Conservation (phyloP, 1,140 invertebrate species). For the Lysiphlebus fabarum region DNA sequence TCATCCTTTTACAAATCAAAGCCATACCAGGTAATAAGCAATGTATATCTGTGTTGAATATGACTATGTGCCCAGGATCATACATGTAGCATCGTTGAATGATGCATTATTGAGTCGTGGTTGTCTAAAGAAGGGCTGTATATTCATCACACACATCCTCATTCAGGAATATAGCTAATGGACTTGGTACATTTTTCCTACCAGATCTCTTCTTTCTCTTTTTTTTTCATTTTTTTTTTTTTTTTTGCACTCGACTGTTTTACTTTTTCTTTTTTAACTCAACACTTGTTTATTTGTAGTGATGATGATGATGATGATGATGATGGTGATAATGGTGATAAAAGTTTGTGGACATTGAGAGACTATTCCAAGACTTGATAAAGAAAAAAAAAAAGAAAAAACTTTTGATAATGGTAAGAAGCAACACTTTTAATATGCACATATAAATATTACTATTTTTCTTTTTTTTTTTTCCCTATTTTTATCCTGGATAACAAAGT, state of each 20-base stretch:
- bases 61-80: conserved; percentile 29
- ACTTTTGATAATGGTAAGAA: background rate
- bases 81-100: conserved; percentile 35
- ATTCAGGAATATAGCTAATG: conserved; percentile 40
- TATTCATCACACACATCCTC: conserved; percentile 47
- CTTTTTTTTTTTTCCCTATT: too few species aligned
- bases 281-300: background rate
- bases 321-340: background rate
- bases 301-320: conserved; percentile 2
- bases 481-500: too few species aligned
- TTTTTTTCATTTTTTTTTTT: conserved; percentile 25
- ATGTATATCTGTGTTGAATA: conserved; percentile 23
- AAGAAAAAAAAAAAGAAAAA: too few species aligned
- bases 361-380: conserved; percentile 42
- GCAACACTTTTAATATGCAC: background rate
- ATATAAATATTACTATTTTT: too few species aligned
- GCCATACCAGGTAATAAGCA: conserved; percentile 47
- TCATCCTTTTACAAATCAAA: conserved; percentile 47
- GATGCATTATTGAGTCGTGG: conserved; percentile 52
- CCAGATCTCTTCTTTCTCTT: conserved; percentile 28
- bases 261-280: conserved; percentile 6
- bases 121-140: conserved; percentile 34
- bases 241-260: conserved; percentile 17
- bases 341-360: conserved; percentile 34
- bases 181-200: conserved; percentile 36